These are phyloP conservation scores for Zygothrica quintamaculata DNA, from an alignment of 2,888 invertebrate species.

Conservation along the genomic window DNA sequence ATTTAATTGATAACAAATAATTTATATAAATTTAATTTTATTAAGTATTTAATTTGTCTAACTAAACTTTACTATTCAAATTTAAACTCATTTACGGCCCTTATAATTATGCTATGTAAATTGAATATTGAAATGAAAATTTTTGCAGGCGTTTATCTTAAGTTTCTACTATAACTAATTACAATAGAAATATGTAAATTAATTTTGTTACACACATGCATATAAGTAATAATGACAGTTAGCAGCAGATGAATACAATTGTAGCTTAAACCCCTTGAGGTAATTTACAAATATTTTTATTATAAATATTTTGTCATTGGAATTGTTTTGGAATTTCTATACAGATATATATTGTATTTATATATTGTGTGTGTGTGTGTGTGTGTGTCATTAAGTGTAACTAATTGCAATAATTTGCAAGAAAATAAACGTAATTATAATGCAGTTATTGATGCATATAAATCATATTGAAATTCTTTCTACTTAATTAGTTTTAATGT, in stretches of 20 bases:
- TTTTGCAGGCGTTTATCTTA: background rate
- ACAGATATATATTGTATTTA: no score
- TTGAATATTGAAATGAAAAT: background rate
- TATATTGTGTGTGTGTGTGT: conserved; percentile 36
- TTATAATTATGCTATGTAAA: conserved; percentile 39
- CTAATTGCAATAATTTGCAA: conserved; percentile 76
- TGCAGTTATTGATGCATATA: conserved; percentile 60
- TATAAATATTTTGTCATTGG: conserved; percentile 25
- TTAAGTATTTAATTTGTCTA: no score
- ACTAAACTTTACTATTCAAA: no score
- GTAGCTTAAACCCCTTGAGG: conserved; percentile 9
- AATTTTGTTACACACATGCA: conserved; percentile 1
- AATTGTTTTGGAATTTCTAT: conserved; percentile 21
- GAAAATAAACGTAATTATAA: conserved; percentile 53
- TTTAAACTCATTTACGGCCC: conserved; percentile 12
- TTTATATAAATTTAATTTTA: no score
- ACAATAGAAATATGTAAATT: background rate
- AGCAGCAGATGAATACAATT: no score
- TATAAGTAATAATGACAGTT: background rate
- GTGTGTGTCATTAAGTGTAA: conserved; percentile 75
- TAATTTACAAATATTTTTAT: background rate
- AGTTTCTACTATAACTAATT: no score
- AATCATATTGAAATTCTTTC: conserved; percentile 72
- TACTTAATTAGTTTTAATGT: conserved; percentile 77
- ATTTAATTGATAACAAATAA: no score